Evolutionary conservation across 2,113 vertebrate species (phyloP), one percentile per base, ranked within the genome.

Genomic region (Puma concolor): DNA sequence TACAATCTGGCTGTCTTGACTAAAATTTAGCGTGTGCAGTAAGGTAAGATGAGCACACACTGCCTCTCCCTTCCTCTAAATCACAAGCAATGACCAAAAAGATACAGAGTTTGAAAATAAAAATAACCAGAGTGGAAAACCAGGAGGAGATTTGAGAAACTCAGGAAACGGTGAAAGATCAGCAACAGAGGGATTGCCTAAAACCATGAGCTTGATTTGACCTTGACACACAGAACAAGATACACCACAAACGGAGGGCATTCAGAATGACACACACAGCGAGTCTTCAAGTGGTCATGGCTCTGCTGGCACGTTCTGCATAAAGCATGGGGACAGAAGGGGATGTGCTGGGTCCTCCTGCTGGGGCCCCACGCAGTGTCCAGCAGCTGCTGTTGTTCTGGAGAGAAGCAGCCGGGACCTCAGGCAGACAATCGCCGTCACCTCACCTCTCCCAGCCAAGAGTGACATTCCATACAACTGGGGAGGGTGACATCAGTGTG

Each of bases 221-320:
- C 48, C 1, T 25, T 19, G 29, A 25, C 14, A 7, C 3, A 0
- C 2, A 1, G 44, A 33, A 38, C 66, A 31, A 2, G 0, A 1
- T 0, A 10, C 2, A 9, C 31, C 14, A 13, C 66, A 41, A 6
- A 6, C 7, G 0, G 67, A 27, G 15, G 44, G 12, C 48, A 25
- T 38, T 44, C 8, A 5, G 29, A 44, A 44, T 44, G 44, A 23
- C 25, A 25, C 15, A 7, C 25, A 9, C 1, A 15, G 2, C 0
- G 4, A 10, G 21, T 27, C 23, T 0, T 5, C 6, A 7, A 21
- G 64, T 2, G 33, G 36, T 50, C 1, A 0, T 10, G 0, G 8
- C n/a, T 50, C 94, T 14, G 12, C 67, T 10, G 4, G 57, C 3
- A 14, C 5, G 11, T 7, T 7, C 72, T 48, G 38, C n/a, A 17